A percentile compares a stretch with the other conserved stretches of the same genome.
These are phyloP conservation scores for Sorex araneus DNA, from an alignment of 2,113 vertebrate genomes.

Conservation along the genomic window DNA sequence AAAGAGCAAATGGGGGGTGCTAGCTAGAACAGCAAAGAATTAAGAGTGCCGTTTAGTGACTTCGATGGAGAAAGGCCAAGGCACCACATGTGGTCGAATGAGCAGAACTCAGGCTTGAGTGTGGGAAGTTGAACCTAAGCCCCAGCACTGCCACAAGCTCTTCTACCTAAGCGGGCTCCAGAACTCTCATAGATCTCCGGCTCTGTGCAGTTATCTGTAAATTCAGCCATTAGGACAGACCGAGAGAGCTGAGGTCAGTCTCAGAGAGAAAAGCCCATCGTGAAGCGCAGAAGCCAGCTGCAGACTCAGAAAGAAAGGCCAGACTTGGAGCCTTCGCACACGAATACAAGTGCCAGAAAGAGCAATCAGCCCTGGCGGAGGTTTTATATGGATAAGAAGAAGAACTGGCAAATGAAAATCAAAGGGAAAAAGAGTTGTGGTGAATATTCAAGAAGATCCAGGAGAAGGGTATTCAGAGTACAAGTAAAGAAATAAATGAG, in stretches of 20 bases:
- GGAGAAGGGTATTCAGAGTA: slow-evolving; percentile 42
- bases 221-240: not conserved
- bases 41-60: not conserved
- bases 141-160: not conserved
- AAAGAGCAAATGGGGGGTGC: not conserved
- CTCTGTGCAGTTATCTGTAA: not conserved
- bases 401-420: slow-evolving; percentile 16
- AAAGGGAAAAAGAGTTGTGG: slow-evolving; percentile 18
- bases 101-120: not conserved
- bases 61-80: slow-evolving; percentile 29
- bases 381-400: slow-evolving; percentile 46
- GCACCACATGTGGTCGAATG: not conserved
- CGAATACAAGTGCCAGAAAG: not conserved
- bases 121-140: not conserved
- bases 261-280: slow-evolving; percentile 6
- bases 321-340: not conserved
- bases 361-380: not conserved
- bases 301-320: not conserved
- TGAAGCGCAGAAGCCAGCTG: slow-evolving; percentile 1
- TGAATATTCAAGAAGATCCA: slow-evolving; percentile 10
- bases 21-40: too few relatives aligned
- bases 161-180: not conserved
- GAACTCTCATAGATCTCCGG: not conserved
- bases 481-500: slow-evolving; percentile 22
- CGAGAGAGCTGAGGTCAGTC: not conserved